Percentiles rank a stretch among this genome's conserved stretches.
Evolutionary conservation across 2,888 invertebrate genomes (phyloP).

Genomic region (Euplagia quadripunctaria): DNA sequence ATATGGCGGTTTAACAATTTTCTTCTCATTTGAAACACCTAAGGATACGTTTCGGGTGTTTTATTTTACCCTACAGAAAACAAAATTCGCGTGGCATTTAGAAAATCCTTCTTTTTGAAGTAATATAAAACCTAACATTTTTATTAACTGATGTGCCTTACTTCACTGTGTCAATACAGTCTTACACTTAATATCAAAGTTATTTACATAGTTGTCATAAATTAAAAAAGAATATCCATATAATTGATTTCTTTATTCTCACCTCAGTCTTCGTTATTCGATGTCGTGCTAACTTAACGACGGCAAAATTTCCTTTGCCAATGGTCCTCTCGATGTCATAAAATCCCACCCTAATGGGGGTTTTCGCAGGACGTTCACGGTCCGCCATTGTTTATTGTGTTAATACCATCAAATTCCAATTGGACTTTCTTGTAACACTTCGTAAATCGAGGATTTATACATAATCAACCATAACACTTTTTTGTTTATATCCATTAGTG

Average conservation of each 20-base stretch:
- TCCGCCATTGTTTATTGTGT: slow-evolving; percentile 85
- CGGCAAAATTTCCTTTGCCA: slow-evolving; percentile 99
- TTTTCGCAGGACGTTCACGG: slow-evolving; percentile 87
- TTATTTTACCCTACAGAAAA: neutral
- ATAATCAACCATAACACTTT: slow-evolving; percentile 64
- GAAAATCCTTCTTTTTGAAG: neutral
- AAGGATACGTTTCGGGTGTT: no score
- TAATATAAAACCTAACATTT: neutral
- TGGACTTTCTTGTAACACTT: slow-evolving; percentile 63
- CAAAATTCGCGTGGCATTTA: neutral
- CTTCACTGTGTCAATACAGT: neutral
- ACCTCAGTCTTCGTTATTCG: slow-evolving; percentile 99
- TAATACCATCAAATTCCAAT: slow-evolving; percentile 69
- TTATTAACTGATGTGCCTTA: neutral
- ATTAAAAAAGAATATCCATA: slow-evolving; percentile 1
- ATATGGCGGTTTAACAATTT: no score
- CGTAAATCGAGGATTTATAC: slow-evolving; percentile 55
- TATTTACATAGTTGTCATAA: neutral
- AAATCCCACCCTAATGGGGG: slow-evolving; percentile 96
- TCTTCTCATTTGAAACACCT: no score
- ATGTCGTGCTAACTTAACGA: slow-evolving; percentile 99
- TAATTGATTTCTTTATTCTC: slow-evolving; percentile 66
- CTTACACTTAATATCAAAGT: neutral
- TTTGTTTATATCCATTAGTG: slow-evolving; percentile 63
- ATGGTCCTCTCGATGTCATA: slow-evolving; percentile 99